Percentiles rank a stretch among this genome's conserved stretches.
phyloP scores from a whole-genome alignment of 92 coral and sea anemone genomes.

The Montipora capitata region DNA sequence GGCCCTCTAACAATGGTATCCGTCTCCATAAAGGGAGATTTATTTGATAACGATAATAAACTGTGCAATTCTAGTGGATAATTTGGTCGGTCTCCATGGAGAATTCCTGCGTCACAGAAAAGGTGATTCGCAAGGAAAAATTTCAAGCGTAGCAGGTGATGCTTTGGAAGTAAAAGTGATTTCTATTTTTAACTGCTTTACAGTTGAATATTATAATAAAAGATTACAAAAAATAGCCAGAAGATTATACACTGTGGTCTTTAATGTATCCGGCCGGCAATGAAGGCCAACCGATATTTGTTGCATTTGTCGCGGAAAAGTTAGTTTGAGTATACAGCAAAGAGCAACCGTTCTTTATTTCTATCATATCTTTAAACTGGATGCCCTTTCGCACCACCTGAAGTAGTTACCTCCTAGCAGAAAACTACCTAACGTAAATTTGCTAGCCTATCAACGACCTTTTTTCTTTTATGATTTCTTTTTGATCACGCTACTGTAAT shows the following conservation, averaged over 20 bases:
- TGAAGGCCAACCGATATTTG: too few relatives aligned
- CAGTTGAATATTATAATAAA: too few relatives aligned
- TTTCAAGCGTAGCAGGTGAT: constrained; percentile 35
- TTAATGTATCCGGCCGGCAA: too few relatives aligned
- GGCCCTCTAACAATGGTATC: constrained; percentile 61
- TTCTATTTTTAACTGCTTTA: constrained; percentile 21
- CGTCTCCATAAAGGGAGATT: constrained; percentile 27
- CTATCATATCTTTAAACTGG: background rate
- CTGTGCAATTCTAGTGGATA: constrained; percentile 33
- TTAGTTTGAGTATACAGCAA: background rate
- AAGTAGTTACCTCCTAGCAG: background rate
- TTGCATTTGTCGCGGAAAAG: background rate
- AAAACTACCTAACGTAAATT: too few relatives aligned
- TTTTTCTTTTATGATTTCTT: too few relatives aligned
- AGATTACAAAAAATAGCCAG: too few relatives aligned
- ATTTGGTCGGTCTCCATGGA: constrained; percentile 29
- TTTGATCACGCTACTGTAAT: too few relatives aligned
- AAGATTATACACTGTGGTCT: too few relatives aligned
- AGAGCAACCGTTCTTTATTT: too few relatives aligned
- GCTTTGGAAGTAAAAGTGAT: background rate
- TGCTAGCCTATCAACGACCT: too few relatives aligned
- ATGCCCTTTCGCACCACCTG: background rate
- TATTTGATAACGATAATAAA: constrained; percentile 47
- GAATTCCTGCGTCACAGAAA: constrained; percentile 39
- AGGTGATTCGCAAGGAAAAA: constrained; percentile 28